Percentiles rank a stretch among this genome's conserved stretches.
phyloP scores from a whole-genome alignment of 2,113 vertebrate genomes.

The Sitta europaea region DNA sequence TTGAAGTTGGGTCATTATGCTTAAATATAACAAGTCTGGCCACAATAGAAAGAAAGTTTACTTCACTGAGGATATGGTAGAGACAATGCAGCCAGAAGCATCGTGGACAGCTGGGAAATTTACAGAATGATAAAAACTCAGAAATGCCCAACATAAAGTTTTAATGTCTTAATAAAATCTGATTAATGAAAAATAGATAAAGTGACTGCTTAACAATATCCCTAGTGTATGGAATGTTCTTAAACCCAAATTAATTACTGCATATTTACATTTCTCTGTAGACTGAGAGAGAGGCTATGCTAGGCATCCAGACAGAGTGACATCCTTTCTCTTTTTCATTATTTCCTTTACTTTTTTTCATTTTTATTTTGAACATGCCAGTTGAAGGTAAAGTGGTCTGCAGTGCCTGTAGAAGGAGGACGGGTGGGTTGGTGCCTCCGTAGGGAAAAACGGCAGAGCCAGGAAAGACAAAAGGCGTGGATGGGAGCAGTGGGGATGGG shows the following conservation, averaged over 20 bases:
- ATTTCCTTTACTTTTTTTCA: not conserved
- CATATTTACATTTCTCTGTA: conserved; percentile 56
- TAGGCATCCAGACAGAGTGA: conserved; percentile 9
- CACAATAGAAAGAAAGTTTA: not conserved
- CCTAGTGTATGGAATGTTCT: conserved; percentile 40
- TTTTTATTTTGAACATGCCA: not conserved
- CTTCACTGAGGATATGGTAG: not conserved
- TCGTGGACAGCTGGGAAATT: not conserved
- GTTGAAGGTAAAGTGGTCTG: not conserved
- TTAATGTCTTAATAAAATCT: conserved; percentile 54
- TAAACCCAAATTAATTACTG: conserved; percentile 49
- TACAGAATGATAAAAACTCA: conserved; percentile 5
- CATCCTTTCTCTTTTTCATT: not conserved
- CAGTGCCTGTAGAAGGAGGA: not conserved
- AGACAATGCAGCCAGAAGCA: not conserved
- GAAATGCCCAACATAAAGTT: conserved; percentile 35
- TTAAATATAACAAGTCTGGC: not conserved
- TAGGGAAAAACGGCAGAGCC: not conserved
- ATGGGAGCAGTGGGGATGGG: not conserved
- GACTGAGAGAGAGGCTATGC: not conserved
- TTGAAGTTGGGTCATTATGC: not conserved
- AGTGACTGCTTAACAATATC: conserved; percentile 45
- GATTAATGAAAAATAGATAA: conserved; percentile 59
- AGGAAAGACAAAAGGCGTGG: not conserved
- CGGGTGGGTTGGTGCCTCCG: not conserved